These are phyloP conservation scores for Mormyrus proboscirostris DNA, from an alignment of 2,797 vertebrate species.

Conservation along the genomic window DNA sequence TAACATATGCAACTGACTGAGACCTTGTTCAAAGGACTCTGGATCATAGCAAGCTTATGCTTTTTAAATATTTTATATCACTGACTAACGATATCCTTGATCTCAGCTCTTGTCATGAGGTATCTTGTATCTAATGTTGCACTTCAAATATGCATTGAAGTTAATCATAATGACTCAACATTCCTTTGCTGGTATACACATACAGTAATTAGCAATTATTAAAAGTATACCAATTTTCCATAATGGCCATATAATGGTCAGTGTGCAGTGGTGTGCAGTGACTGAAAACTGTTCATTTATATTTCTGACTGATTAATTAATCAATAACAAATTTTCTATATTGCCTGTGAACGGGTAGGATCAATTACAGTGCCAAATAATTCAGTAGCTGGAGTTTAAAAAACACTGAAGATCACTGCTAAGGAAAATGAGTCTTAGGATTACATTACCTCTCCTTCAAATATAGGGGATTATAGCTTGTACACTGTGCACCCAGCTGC, in stretches of 20 bases:
- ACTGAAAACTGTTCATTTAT: not conserved
- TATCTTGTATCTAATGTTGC: not conserved
- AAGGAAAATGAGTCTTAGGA: constrained; percentile 45
- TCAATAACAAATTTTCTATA: not conserved
- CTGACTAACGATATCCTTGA: constrained; percentile 28
- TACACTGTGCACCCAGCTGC: constrained; percentile 53
- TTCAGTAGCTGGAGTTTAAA: not conserved
- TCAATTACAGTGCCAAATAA: not conserved
- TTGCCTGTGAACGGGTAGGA: not conserved
- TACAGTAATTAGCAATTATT: not conserved
- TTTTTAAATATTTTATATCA: constrained; percentile 32
- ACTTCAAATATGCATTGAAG: not conserved
- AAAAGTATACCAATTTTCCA: not conserved
- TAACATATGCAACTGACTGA: constrained; percentile 21
- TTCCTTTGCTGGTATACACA: not conserved
- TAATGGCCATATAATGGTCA: not conserved
- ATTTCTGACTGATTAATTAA: not conserved
- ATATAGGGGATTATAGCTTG: constrained; percentile 67
- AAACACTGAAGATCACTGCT: constrained; percentile 25
- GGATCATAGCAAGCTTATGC: constrained; percentile 11
- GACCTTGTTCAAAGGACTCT: constrained; percentile 28
- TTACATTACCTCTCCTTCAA: constrained; percentile 45
- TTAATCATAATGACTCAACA: not conserved
- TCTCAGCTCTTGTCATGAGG: not conserved
- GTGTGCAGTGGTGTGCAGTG: not conserved